These are phyloP conservation scores for Zaprionus ornatus DNA, from an alignment of 1,140 invertebrate species.

Conservation along the genomic window DNA sequence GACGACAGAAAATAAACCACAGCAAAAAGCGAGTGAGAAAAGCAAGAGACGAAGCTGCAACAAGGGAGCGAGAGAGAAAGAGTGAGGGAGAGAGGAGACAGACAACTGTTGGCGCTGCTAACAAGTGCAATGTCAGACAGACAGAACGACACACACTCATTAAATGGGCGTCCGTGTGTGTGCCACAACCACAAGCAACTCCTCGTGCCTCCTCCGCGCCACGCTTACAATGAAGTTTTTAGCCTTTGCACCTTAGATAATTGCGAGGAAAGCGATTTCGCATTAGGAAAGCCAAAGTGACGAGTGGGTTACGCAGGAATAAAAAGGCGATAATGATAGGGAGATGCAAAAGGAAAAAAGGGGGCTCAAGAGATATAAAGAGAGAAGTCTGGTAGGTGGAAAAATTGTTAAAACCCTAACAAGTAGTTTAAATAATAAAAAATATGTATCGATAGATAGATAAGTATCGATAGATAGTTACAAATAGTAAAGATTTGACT, in stretches of 20 bases:
- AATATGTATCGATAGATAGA: neutral
- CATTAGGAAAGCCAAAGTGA: neutral
- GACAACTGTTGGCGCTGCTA: conserved; percentile 5
- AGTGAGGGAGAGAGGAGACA: neutral
- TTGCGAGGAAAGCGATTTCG: conserved; percentile 44
- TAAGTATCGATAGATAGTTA: too few relatives aligned
- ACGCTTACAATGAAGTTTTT: conserved; percentile 7
- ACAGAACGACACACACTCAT: conserved; percentile 9
- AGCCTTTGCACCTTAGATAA: conserved; percentile 23
- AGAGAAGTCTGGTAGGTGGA: neutral
- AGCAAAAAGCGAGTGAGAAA: conserved; percentile 21
- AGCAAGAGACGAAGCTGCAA: neutral
- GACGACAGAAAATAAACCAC: conserved; percentile 67
- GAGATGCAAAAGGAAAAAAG: neutral
- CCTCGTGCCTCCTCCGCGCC: neutral
- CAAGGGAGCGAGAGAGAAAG: neutral
- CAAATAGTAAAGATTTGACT: too few relatives aligned
- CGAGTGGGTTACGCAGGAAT: neutral
- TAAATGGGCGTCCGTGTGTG: conserved; percentile 2
- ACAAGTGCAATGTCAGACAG: conserved; percentile 41
- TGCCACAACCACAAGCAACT: too few relatives aligned
- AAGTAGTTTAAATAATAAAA: neutral
- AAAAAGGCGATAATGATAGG: neutral
- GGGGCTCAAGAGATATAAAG: neutral
- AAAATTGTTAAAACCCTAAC: too few relatives aligned